Base-by-base conservation (phyloP, 2,888 invertebrate species). In the Neocrepidodera transversa region DNA sequence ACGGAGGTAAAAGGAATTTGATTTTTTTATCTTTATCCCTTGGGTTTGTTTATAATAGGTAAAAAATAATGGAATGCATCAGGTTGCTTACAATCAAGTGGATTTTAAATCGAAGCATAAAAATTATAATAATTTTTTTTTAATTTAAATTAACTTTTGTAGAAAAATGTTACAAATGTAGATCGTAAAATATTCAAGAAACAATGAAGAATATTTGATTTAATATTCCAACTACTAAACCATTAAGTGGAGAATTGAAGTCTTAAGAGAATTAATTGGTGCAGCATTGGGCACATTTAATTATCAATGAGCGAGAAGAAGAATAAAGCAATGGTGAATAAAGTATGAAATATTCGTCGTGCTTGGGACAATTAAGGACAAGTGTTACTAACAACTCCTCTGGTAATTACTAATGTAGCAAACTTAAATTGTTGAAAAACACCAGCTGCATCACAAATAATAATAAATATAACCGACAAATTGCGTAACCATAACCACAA, bases 371-470 rank as follows among this genome's bases (percentile, higher is more conserved):
- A 79, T 79, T 79, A 78, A 77, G 78, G 73, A 75, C 78, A 78
- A 78, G 78, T 78, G 78, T 78, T 77, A 77, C 78, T 77, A 77
- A 77, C 74, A 76, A 74, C 74, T 75, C 71, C 69, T 74, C 72
- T 51, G 68, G 73, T 78, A 78, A 78, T 79, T 77, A 77, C 71
- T 75, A 74, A 78, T 77, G 75, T 76, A 76, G 76, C 77, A 74
- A 76, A 76, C 75, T 77, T 77, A 78, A 79, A 79, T 78, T 79
- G 78, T 77, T 77, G 74, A 79, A 79, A 78, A 79, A 78, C 76
- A 77, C 71, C 79, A 79, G 79, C 79, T 79, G 79, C 74, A 73
- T 75, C 74, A 76, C 75, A 77, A 77, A 76, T 76, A 77, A 75
- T 73, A 73, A 78, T 74, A 76, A 76, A 77, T 74, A 76, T 71